A percentile compares a stretch with the other conserved stretches of the same genome.
Conservation (phyloP, 2,888 invertebrate species). For the Drosophila borealis region DNA sequence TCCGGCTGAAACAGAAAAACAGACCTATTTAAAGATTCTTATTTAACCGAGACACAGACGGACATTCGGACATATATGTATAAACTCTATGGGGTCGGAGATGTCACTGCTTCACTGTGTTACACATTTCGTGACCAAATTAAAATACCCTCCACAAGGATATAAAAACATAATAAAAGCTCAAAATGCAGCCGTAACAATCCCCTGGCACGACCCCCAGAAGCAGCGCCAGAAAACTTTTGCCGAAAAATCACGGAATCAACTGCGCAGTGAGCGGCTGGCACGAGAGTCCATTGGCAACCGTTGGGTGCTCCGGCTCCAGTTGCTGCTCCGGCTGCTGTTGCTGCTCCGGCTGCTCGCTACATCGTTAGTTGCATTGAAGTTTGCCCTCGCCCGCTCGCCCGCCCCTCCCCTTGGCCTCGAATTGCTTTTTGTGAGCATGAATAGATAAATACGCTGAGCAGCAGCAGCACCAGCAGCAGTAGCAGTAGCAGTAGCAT, state of each 20-base stretch:
- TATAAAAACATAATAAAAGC: constrained; percentile 72
- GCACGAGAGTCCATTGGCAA: constrained; percentile 65
- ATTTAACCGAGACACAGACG: no score
- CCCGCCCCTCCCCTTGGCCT: constrained; percentile 7
- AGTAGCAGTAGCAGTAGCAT: constrained; percentile 27
- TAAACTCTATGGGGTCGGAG: no score
- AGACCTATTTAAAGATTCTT: no score
- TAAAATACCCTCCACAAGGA: no score
- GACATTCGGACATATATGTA: no score
- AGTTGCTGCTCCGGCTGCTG: constrained; percentile 16
- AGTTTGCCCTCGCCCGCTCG: constrained; percentile 42
- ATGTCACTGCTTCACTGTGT: no score
- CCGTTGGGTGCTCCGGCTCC: constrained; percentile 43
- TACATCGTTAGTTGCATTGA: constrained; percentile 79
- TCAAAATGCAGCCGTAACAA: constrained; percentile 69
- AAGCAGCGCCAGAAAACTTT: constrained; percentile 65
- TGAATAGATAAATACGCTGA: constrained; percentile 78
- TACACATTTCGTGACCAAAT: no score
- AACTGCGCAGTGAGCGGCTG: constrained; percentile 59
- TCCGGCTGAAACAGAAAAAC: no score
- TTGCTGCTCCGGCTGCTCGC: constrained; percentile 36
- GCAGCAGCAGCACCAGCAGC: constrained; percentile 36
- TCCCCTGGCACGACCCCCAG: constrained; percentile 46
- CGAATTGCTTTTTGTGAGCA: constrained; percentile 73
- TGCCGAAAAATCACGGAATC: constrained; percentile 76